phyloP scores from a whole-genome alignment of 2,113 vertebrate genomes.

The Dicerorhinus sumatrensis region DNA sequence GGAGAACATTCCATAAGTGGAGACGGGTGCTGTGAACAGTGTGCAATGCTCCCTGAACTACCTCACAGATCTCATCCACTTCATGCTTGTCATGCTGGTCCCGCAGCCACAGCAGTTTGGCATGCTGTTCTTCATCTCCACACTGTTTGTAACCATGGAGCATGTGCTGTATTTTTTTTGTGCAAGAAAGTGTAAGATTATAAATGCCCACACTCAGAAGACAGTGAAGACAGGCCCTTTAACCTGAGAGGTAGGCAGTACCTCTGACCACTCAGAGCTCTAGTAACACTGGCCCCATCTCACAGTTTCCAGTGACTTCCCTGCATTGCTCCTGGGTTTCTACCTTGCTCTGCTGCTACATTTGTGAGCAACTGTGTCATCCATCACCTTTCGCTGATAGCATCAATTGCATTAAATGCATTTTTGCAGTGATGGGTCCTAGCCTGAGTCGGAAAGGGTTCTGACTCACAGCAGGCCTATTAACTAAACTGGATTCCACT shows the following conservation, averaged over 20 bases:
- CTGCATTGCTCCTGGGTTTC: rapidly evolving
- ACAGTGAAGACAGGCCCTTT: conserved; percentile 72
- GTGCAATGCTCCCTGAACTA: conserved; percentile 92
- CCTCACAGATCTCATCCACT: conserved; percentile 90
- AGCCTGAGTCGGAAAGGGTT: background rate
- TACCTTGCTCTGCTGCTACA: no score
- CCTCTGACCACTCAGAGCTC: background rate
- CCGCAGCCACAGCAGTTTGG: conserved; percentile 87
- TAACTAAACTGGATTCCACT: background rate
- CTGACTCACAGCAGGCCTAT: rapidly evolving
- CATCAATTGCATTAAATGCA: no score
- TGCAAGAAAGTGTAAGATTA: conserved; percentile 87
- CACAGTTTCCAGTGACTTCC: background rate
- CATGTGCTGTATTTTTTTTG: conserved; percentile 88
- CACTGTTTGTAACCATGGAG: background rate
- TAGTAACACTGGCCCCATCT: background rate
- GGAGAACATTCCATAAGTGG: conserved; percentile 87
- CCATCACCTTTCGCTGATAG: background rate
- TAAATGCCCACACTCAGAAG: conserved; percentile 72
- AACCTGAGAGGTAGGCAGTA: background rate
- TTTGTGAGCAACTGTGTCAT: background rate
- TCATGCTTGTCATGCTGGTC: conserved; percentile 87
- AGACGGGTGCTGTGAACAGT: conserved; percentile 87
- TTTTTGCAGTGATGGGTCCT: background rate
- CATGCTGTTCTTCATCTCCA: conserved; percentile 84